Conservation (phyloP, 2,113 vertebrate species). For the Hipposideros armiger region DNA sequence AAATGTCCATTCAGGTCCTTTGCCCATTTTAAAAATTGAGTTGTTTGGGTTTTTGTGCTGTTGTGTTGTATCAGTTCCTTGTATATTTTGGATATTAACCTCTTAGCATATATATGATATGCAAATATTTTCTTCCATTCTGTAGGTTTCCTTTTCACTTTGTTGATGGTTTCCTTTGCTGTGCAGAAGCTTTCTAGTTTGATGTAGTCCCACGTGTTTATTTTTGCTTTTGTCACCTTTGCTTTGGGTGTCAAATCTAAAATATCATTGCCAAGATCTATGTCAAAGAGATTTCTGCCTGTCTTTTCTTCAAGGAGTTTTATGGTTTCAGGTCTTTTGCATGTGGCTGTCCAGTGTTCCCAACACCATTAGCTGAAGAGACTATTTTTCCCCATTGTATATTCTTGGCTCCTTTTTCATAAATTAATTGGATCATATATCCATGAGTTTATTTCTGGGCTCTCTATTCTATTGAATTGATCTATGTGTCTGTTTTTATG, state of each 20-base stretch:
- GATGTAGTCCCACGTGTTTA: neutral
- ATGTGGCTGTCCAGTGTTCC: neutral
- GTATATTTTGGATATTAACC: neutral
- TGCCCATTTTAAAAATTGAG: neutral
- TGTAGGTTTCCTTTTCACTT: neutral
- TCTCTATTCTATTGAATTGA: neutral
- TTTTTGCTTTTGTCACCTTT: neutral
- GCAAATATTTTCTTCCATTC: neutral
- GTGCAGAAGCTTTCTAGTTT: neutral
- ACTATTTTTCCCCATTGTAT: neutral
- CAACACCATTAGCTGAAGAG: neutral
- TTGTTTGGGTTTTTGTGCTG: neutral
- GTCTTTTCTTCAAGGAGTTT: neutral
- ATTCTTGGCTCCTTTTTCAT: neutral
- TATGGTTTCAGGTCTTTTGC: neutral
- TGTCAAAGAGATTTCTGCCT: neutral
- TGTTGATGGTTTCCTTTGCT: neutral
- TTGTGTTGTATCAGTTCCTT: neutral
- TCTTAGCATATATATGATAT: neutral
- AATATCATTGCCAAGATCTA: neutral
- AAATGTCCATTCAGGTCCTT: neutral
- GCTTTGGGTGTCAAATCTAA: neutral
- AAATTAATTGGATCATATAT: neutral
- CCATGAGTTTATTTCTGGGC: neutral
- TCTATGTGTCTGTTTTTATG: neutral